phyloP scores from a whole-genome alignment of 2,888 invertebrate species.

The Selenia dentaria region DNA sequence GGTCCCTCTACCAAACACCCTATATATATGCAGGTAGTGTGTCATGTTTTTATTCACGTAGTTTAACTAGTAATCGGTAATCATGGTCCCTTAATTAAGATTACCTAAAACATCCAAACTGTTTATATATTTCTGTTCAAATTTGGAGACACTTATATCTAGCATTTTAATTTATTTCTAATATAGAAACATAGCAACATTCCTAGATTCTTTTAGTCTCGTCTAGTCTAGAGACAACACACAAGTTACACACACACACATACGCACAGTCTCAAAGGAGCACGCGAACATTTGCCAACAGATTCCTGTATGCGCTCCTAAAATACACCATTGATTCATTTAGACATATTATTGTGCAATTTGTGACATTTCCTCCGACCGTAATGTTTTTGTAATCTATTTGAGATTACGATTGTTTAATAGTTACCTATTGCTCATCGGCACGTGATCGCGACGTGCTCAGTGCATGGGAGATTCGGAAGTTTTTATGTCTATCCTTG shows the following conservation, averaged over 20 bases:
- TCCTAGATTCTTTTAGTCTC: not conserved
- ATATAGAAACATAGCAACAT: not conserved
- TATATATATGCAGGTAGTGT: no score
- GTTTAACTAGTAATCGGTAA: no score
- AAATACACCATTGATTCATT: slow-evolving; percentile 35
- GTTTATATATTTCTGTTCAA: no score
- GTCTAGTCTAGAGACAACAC: not conserved
- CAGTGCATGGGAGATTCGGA: not conserved
- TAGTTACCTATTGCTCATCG: slow-evolving; percentile 3
- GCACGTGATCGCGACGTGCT: slow-evolving; percentile 10
- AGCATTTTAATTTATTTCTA: no score
- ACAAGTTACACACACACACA: slow-evolving; percentile 8
- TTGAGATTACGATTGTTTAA: not conserved
- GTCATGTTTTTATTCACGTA: no score
- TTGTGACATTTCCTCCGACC: slow-evolving; percentile 32
- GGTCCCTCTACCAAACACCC: no score
- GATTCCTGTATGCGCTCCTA: slow-evolving; percentile 23
- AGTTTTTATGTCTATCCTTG: not conserved
- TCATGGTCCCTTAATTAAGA: no score
- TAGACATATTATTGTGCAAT: slow-evolving; percentile 26
- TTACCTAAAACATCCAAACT: no score
- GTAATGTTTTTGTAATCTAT: slow-evolving; percentile 1
- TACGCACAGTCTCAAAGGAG: not conserved
- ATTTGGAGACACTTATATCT: no score
- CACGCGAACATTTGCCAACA: slow-evolving; percentile 26